Evolutionary conservation across 2,113 vertebrate species (phyloP).

Genomic region (Verasper variegatus): DNA sequence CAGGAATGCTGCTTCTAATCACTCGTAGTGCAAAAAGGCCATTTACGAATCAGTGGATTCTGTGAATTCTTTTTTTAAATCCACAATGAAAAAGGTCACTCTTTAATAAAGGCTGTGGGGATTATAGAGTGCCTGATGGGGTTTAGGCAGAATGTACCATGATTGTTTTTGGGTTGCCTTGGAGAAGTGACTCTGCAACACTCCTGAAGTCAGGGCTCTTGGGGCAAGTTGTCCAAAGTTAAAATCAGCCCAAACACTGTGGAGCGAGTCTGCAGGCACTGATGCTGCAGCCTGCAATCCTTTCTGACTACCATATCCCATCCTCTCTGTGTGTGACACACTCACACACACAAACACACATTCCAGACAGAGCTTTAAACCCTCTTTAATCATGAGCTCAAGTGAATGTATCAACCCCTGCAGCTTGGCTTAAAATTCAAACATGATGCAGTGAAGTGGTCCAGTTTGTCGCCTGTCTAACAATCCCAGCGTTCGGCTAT

Average conservation of each 20-base stretch:
- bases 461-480: constrained; percentile 13
- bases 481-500: neutral
- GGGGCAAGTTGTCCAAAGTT: constrained; percentile 52
- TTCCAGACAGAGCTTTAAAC: neutral
- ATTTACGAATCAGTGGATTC: constrained; percentile 59
- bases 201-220: constrained; percentile 40
- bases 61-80: constrained; percentile 32
- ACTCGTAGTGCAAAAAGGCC: constrained; percentile 37
- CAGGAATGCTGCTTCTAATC: constrained; percentile 76
- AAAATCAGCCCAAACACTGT: constrained; percentile 29
- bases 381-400: neutral
- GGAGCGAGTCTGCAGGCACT: constrained; percentile 11
- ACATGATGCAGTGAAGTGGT: constrained; percentile 44
- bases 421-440: constrained; percentile 57
- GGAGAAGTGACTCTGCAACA: constrained; percentile 29
- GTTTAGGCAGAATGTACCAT: constrained; percentile 38
- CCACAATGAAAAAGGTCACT: constrained; percentile 55
- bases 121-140: constrained; percentile 47
- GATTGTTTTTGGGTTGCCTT: constrained; percentile 61
- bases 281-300: constrained; percentile 44
- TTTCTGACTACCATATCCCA: constrained; percentile 42
- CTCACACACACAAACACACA: neutral
- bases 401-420: neutral
- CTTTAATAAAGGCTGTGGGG: constrained; percentile 61
- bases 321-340: neutral